Conservation (phyloP, 2,113 vertebrate species). For the Daphoenositta chrysoptera region DNA sequence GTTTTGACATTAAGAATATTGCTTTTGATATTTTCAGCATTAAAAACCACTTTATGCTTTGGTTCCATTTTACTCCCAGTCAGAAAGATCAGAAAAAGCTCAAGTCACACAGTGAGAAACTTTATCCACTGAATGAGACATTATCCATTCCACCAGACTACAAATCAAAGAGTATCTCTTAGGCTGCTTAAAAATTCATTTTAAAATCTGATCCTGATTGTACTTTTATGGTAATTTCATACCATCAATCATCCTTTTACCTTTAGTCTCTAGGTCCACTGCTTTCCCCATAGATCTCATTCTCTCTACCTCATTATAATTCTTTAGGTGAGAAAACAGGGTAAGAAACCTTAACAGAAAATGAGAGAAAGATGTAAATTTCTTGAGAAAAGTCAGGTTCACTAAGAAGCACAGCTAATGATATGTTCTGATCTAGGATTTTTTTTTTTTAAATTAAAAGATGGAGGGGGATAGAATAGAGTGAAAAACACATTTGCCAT, state of each 20-base stretch:
- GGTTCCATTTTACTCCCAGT: constrained; percentile 81
- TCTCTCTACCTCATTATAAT: constrained; percentile 96
- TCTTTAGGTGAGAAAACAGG: constrained; percentile 92
- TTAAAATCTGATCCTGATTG: constrained; percentile 99
- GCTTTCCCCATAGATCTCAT: constrained; percentile 92
- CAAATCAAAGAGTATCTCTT: constrained; percentile 99
- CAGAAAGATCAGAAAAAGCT: constrained; percentile 85
- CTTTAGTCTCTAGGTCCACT: constrained; percentile 94
- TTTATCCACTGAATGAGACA: constrained; percentile 98
- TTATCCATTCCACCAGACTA: constrained; percentile 96
- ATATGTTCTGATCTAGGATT: constrained; percentile 88
- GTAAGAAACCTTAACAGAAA: constrained; percentile 83
- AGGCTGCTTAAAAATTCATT: constrained; percentile 99
- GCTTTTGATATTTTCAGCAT: constrained; percentile 81
- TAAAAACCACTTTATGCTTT: constrained; percentile 79
- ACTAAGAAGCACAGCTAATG: constrained; percentile 78
- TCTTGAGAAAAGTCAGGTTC: constrained; percentile 83
- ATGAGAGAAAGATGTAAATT: constrained; percentile 98
- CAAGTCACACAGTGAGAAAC: constrained; percentile 84
- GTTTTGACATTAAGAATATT: constrained; percentile 77
- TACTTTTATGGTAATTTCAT: constrained; percentile 99
- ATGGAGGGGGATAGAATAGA: constrained; percentile 18
- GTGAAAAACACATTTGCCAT: constrained; percentile 40
- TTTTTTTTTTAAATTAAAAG: constrained; percentile 61
- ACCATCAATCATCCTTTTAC: constrained; percentile 95